These are phyloP conservation scores for Stichopus horrens DNA, from an alignment of 53 echinoderm and acorn worm genomes.

Conservation along the genomic window DNA sequence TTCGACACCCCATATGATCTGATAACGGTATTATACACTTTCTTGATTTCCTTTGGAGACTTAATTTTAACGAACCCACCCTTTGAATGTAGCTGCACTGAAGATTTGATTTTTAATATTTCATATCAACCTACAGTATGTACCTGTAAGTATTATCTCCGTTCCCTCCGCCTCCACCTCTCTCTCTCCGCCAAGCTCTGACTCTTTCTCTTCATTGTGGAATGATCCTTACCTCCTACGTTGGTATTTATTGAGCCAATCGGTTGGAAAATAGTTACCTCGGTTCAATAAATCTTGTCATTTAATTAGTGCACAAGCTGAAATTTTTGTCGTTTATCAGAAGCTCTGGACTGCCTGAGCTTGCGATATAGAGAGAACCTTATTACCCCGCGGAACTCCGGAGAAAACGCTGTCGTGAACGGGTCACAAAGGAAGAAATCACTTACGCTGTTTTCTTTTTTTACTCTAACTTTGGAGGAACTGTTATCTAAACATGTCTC, in stretches of 20 bases:
- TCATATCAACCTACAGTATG: neutral
- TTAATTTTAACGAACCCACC: neutral
- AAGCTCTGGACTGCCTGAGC: neutral
- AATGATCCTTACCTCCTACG: neutral
- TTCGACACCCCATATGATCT: constrained; percentile 3
- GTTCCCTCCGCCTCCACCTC: neutral
- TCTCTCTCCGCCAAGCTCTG: neutral
- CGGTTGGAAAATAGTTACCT: constrained; percentile 19
- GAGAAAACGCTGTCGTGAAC: neutral
- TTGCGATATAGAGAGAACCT: neutral
- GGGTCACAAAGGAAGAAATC: neutral
- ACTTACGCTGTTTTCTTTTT: neutral
- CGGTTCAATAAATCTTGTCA: constrained; percentile 34
- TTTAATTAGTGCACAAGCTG: constrained; percentile 24
- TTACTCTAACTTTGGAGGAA: neutral
- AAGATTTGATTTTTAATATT: constrained; percentile 42
- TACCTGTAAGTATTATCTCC: neutral
- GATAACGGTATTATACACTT: constrained; percentile 1
- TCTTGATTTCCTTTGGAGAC: neutral
- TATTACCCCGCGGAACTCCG: neutral
- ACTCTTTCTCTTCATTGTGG: neutral
- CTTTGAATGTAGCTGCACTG: neutral
- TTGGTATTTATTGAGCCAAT: constrained; percentile 36
- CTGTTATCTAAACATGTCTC: neutral
- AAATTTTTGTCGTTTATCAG: neutral